A percentile compares a stretch with the other conserved stretches of the same genome.
Conservation (phyloP, 2,888 invertebrate species). For the Thera britannica region DNA sequence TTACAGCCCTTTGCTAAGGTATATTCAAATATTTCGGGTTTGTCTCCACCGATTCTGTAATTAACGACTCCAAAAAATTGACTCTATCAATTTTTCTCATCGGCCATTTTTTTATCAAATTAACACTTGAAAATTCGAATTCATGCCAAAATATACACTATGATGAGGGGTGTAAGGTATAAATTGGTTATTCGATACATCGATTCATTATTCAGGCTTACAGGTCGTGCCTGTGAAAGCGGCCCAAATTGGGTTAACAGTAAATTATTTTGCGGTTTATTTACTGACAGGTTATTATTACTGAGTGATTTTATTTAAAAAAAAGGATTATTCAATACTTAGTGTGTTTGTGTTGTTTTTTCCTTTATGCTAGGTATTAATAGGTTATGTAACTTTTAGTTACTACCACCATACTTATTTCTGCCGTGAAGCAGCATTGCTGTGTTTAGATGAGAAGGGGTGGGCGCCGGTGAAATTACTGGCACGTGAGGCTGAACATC, state of each 20-base stretch:
- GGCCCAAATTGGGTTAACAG: constrained; percentile 26
- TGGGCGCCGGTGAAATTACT: too few relatives aligned
- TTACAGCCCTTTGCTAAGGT: too few relatives aligned
- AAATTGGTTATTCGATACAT: constrained; percentile 9
- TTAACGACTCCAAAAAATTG: too few relatives aligned
- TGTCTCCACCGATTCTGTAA: too few relatives aligned
- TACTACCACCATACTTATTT: too few relatives aligned
- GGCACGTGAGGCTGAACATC: too few relatives aligned
- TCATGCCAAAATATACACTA: constrained; percentile 13
- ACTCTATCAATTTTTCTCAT: constrained; percentile 22
- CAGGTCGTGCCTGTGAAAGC: constrained; percentile 16
- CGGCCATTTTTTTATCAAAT: constrained; percentile 38
- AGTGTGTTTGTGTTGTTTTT: too few relatives aligned
- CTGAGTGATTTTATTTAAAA: constrained; percentile 1
- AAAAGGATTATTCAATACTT: neutral
- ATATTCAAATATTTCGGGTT: too few relatives aligned
- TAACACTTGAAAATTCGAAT: constrained; percentile 30
- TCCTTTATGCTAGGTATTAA: too few relatives aligned
- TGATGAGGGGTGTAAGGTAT: neutral
- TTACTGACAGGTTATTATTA: constrained; percentile 11
- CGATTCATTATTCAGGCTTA: constrained; percentile 31
- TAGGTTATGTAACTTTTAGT: too few relatives aligned
- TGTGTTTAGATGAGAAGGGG: too few relatives aligned
- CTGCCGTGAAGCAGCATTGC: too few relatives aligned
- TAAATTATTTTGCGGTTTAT: constrained; percentile 20